These are phyloP conservation scores for Brachionus manjavacas DNA, from an alignment of 1,140 invertebrate species.

Conservation along the genomic window DNA sequence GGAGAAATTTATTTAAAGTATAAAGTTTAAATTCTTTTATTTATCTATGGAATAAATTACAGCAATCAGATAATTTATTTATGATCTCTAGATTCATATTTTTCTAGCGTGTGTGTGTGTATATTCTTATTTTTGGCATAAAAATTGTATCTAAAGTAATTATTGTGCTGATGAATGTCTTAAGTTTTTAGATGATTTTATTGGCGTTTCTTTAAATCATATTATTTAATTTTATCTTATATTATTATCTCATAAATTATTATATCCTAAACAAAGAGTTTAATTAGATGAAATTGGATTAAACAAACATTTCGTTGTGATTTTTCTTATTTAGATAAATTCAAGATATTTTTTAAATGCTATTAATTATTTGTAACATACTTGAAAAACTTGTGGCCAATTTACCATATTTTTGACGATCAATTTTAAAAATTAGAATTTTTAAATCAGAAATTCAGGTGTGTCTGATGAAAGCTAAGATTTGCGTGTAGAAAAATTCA, in stretches of 20 bases:
- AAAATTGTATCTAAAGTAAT: neutral
- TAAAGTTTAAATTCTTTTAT: neutral
- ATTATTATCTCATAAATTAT: neutral
- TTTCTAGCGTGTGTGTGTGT: neutral
- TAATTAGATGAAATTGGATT: neutral
- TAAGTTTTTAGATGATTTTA: neutral
- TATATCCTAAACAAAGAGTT: neutral
- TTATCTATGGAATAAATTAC: neutral
- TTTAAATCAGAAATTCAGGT: too few relatives aligned
- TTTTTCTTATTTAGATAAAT: neutral
- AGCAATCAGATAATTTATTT: neutral
- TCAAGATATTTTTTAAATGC: neutral
- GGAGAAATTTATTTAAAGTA: neutral
- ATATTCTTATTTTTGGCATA: neutral
- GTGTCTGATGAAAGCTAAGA: too few relatives aligned
- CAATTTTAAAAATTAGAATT: too few relatives aligned
- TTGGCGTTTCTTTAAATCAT: neutral
- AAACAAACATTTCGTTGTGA: neutral
- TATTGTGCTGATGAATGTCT: neutral
- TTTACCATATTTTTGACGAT: too few relatives aligned
- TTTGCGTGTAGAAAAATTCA: too few relatives aligned
- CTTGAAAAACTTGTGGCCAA: neutral
- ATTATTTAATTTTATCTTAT: neutral
- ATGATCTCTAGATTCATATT: neutral
- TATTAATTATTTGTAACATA: neutral